These are phyloP conservation scores for Isoperla grammatica DNA, from an alignment of 2,888 invertebrate species.

Conservation along the genomic window DNA sequence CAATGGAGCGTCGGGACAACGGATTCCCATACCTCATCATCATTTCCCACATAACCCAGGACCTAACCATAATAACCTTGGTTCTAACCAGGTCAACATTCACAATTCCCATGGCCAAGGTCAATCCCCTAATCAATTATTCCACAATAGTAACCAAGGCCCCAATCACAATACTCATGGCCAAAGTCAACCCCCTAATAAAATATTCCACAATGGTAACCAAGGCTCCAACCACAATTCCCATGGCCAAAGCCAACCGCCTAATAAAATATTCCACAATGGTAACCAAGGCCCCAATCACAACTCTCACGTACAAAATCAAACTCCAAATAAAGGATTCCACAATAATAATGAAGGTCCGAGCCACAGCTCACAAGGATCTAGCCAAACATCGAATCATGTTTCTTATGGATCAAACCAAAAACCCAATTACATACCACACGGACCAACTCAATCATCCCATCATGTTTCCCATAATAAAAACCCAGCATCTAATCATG, in stretches of 20 bases:
- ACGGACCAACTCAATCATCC: neutral
- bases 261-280: slow-evolving; percentile 1
- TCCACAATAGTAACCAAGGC: neutral
- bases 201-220: neutral
- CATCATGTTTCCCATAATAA: neutral
- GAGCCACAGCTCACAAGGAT: neutral
- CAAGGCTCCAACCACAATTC: neutral
- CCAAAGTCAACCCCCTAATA: too few species aligned
- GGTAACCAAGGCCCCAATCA: neutral
- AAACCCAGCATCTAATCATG: neutral
- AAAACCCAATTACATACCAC: neutral
- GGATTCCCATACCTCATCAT: neutral
- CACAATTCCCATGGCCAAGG: neutral
- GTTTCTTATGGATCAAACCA: neutral
- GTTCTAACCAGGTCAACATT: neutral
- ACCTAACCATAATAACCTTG: too few species aligned
- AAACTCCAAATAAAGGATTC: neutral
- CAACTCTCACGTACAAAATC: neutral
- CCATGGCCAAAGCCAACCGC: neutral
- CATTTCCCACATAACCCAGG: slow-evolving; percentile 1
- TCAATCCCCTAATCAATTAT: neutral
- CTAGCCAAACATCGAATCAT: neutral
- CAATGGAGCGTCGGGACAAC: neutral
- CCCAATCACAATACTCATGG: neutral
- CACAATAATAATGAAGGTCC: neutral